A percentile compares a stretch with the other conserved stretches of the same genome.
phyloP scores from a whole-genome alignment of 2,113 vertebrate genomes.

The Gobio gobio region DNA sequence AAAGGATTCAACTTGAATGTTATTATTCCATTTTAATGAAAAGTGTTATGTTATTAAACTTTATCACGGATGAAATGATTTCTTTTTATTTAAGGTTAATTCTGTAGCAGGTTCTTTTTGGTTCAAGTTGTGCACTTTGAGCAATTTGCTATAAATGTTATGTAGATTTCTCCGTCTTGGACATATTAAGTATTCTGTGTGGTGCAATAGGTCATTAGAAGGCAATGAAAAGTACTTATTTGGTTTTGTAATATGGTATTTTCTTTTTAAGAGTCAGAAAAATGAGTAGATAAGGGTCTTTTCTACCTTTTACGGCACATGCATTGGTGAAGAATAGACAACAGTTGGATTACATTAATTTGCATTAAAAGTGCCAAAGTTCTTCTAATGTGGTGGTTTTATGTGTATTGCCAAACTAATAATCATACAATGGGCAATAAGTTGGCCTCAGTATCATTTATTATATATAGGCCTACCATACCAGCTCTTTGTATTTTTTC shows the following conservation, averaged over 20 bases:
- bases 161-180: not conserved
- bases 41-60: conserved; percentile 26
- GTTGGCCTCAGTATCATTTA: not conserved
- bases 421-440: conserved; percentile 17
- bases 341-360: not conserved
- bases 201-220: not conserved
- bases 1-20: conserved; percentile 42
- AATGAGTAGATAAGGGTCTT: not conserved
- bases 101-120: not conserved
- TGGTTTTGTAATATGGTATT: not conserved
- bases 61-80: not conserved
- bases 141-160: conserved; percentile 8
- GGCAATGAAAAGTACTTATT: conserved; percentile 19
- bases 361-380: conserved; percentile 46
- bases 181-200: not conserved
- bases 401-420: conserved; percentile 50
- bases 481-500: not conserved
- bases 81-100: not conserved
- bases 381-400: conserved; percentile 43
- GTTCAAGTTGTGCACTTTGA: conserved; percentile 22
- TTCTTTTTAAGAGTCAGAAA: not conserved
- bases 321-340: not conserved
- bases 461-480: conserved; percentile 21
- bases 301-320: not conserved
- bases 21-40: conserved; percentile 58